A percentile compares a stretch with the other conserved stretches of the same genome.
Conservation (phyloP, 2,113 vertebrate genomes). For the Sinocyclocheilus anophthalmus region DNA sequence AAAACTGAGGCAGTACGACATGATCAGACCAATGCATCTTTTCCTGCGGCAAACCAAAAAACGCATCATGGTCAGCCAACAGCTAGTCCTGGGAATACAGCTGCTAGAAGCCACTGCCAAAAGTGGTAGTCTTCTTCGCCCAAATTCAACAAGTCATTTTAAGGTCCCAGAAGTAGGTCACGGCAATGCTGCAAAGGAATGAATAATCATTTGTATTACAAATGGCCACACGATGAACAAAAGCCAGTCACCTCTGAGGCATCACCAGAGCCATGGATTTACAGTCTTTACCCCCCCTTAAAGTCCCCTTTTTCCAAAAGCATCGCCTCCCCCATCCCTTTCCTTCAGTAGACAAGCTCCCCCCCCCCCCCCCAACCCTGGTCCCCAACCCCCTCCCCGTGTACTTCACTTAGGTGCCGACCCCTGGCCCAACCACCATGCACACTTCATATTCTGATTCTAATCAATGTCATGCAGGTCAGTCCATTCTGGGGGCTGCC, state of each 20-base stretch:
- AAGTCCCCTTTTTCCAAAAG: slow-evolving; percentile 29
- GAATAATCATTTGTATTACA: slow-evolving; percentile 36
- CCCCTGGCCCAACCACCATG: slow-evolving; percentile 63
- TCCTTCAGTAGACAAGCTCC: slow-evolving; percentile 29
- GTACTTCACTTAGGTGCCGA: slow-evolving; percentile 65
- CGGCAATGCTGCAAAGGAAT: background rate
- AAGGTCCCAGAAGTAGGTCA: slow-evolving; percentile 43
- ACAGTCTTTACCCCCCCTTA: slow-evolving; percentile 58
- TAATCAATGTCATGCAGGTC: slow-evolving; percentile 80
- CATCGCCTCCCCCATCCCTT: slow-evolving; percentile 58
- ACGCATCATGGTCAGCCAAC: slow-evolving; percentile 54
- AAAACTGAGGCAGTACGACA: slow-evolving; percentile 51
- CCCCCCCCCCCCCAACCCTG: background rate
- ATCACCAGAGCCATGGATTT: slow-evolving; percentile 49
- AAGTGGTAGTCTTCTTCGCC: slow-evolving; percentile 52
- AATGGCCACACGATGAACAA: slow-evolving; percentile 46
- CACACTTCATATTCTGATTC: slow-evolving; percentile 78
- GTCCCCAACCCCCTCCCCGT: slow-evolving; percentile 57
- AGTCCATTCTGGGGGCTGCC: slow-evolving; percentile 68
- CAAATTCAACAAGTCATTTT: slow-evolving; percentile 65
- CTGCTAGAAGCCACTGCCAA: slow-evolving; percentile 42
- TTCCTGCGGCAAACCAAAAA: slow-evolving; percentile 54
- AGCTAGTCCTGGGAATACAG: slow-evolving; percentile 33
- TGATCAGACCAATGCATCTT: slow-evolving; percentile 50
- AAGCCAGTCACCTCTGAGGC: slow-evolving; percentile 42